phyloP scores from a whole-genome alignment of 2,888 invertebrate species.

The Drosophila macrospina region DNA sequence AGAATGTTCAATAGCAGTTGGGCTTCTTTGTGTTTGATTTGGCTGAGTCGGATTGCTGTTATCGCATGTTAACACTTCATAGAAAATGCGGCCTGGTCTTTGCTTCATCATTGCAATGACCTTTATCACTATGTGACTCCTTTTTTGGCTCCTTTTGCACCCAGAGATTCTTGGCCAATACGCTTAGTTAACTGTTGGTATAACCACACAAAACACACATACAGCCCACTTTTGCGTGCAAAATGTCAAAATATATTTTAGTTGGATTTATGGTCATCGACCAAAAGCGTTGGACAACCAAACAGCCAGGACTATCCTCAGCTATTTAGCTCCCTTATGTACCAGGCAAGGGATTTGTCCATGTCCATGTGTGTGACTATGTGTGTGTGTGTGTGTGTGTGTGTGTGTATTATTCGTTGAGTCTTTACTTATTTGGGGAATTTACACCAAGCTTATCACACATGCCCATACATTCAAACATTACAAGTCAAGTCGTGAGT shows the following conservation, averaged over 20 bases:
- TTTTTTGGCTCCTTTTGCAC: conserved; percentile 45
- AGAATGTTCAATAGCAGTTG: conserved; percentile 61
- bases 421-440: conserved; percentile 73
- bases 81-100: conserved; percentile 57
- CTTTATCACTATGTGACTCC: conserved; percentile 54
- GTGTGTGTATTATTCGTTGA: conserved; percentile 15
- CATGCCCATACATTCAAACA: conserved; percentile 11
- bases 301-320: conserved; percentile 31
- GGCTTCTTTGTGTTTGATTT: conserved; percentile 75
- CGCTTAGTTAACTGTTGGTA: conserved; percentile 65
- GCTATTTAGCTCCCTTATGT: conserved; percentile 41
- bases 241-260: conserved; percentile 80
- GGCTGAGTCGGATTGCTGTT: conserved; percentile 53
- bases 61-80: conserved; percentile 81
- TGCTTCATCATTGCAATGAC: conserved; percentile 73
- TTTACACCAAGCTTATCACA: conserved; percentile 70
- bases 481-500: conserved; percentile 17
- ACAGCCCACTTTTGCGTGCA: conserved; percentile 66
- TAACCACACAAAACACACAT: conserved; percentile 7
- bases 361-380: conserved; percentile 4
- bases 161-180: conserved; percentile 50
- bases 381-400: conserved; percentile 13
- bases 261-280: conserved; percentile 78
- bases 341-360: conserved; percentile 44
- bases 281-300: conserved; percentile 40